Conservation (phyloP, 2,113 vertebrate species). For the Pyrgilauda ruficollis region DNA sequence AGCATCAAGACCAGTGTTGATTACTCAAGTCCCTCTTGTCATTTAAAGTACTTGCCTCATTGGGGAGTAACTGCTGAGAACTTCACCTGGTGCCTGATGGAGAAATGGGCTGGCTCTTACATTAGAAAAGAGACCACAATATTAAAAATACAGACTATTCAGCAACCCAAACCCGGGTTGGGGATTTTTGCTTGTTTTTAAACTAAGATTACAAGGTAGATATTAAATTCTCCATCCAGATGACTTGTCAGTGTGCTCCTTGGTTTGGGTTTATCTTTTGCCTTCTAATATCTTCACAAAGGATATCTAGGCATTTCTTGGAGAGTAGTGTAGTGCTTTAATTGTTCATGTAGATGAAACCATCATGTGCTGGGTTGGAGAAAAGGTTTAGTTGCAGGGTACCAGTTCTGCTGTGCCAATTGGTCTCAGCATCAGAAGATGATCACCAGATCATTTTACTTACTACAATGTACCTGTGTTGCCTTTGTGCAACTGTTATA, state of each 20-base stretch:
- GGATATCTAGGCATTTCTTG: background rate
- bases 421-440: background rate
- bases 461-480: background rate
- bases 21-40: background rate
- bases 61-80: background rate
- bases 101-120: background rate
- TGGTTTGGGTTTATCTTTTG: background rate
- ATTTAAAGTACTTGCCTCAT: background rate
- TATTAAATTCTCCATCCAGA: background rate
- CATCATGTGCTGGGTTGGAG: background rate
- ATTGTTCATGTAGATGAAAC: background rate
- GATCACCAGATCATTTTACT: background rate
- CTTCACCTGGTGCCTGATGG: background rate
- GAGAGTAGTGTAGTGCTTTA: background rate
- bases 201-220: background rate
- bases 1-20: background rate
- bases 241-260: background rate
- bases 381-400: background rate
- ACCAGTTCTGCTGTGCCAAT: background rate
- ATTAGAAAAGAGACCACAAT: background rate
- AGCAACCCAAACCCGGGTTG: background rate
- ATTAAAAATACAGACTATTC: background rate
- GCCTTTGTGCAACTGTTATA: background rate
- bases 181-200: background rate
- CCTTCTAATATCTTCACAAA: background rate